Base-by-base conservation (phyloP, 2,888 invertebrate genomes). In the Apamea epomidion region DNA sequence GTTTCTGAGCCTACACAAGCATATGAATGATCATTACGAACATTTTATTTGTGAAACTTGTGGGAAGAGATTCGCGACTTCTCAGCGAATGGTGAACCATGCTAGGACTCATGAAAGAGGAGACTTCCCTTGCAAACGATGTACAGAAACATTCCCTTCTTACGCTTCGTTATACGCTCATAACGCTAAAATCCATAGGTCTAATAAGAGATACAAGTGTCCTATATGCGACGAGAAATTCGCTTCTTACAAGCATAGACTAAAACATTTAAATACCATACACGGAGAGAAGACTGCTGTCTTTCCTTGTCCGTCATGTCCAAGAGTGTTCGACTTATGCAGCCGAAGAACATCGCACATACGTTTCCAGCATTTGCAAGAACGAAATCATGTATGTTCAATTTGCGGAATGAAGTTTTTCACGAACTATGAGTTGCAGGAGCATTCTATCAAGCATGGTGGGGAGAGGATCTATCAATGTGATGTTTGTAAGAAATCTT, bases 341-440 rank as follows among this genome's bases (percentile, higher is more conserved):
- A 97, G 97, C 78, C 91, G 95, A 1, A 90, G 97, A 14, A 97
- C 96, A 0, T 94, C 96, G 0, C 97, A 97, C 78, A 94, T 97
- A 32, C 91, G 95, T 8, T 95, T 94, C 64, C 96, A 94, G 89
- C 97, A 95, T 88, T 91, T 94, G 75, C 97, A 94, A 90, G 97
- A 95, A 88, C 93, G 95, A 80, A 97, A 96, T 62, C 97, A 97
- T 81, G 92, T 97, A 0, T 97, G 97, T 86, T 91, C 95, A 0
- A 93, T 96, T 3, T 97, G 97, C 71, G 95, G 96, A 0, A 97
- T 97, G 94, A 97, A 97, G 88, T 97, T 97, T 86, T 97, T 97
- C 82, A 96, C 97, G 0, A 97, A 97, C 75, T 97, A 97, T 76
- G 97, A 97, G 83, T 91, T 97, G 48, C 97, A 97, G 60, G 97